phyloP scores from a whole-genome alignment of 2,113 vertebrate species.

The Nycticorax nycticorax region DNA sequence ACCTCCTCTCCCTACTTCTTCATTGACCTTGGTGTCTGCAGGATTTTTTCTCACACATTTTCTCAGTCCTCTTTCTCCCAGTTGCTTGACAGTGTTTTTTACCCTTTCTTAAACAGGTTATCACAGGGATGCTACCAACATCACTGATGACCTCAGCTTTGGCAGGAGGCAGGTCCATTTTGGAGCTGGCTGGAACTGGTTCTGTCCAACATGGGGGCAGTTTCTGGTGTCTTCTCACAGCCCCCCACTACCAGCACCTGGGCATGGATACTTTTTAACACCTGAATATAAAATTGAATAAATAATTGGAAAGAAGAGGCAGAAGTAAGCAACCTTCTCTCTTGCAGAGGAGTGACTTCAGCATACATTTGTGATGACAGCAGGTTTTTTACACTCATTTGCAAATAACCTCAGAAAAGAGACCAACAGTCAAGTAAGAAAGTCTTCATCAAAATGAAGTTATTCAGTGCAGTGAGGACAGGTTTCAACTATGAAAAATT shows the following conservation, averaged over 20 bases:
- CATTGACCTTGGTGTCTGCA: background rate
- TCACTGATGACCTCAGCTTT: background rate
- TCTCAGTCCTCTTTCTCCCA: background rate
- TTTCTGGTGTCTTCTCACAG: background rate
- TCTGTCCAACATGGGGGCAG: background rate
- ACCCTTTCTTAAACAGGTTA: background rate
- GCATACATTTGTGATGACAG: background rate
- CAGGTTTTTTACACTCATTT: background rate
- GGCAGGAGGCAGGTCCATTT: fast-evolving
- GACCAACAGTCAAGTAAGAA: background rate
- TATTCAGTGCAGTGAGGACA: background rate
- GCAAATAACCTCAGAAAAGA: background rate
- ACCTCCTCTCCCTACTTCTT: background rate
- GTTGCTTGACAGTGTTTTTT: background rate
- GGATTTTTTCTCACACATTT: background rate
- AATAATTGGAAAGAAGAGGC: background rate
- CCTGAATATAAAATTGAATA: background rate
- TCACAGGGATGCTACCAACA: background rate
- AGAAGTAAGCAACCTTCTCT: background rate
- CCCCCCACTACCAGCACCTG: background rate
- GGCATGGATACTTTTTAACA: background rate
- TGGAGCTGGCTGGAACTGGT: background rate
- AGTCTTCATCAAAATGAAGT: background rate
- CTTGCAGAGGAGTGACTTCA: background rate
- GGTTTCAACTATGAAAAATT: background rate